These are phyloP conservation scores for Macropis europaea DNA, from an alignment of 2,888 invertebrate species.

Conservation along the genomic window DNA sequence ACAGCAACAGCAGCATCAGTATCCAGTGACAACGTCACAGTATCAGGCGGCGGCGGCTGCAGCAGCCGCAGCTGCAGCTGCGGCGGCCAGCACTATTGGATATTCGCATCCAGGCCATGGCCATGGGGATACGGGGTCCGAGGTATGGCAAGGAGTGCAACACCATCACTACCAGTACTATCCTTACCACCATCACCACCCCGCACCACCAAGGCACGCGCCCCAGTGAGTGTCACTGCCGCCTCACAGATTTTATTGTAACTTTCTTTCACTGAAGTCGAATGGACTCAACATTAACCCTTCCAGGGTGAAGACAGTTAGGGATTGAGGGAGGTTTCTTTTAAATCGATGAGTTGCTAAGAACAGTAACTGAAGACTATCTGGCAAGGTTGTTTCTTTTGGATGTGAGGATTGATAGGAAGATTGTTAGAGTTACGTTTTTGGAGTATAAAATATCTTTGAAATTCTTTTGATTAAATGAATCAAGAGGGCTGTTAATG, in stretches of 20 bases:
- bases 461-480: too few species aligned
- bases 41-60: slow-evolving; percentile 68
- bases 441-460: too few species aligned
- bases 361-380: too few species aligned
- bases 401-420: too few species aligned
- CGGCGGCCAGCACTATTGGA: slow-evolving; percentile 64
- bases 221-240: slow-evolving; percentile 83
- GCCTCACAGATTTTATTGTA: slow-evolving; percentile 73
- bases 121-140: slow-evolving; percentile 81
- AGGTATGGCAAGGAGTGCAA: slow-evolving; percentile 83
- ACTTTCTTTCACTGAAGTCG: slow-evolving; percentile 42
- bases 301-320: too few species aligned
- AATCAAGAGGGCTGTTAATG: too few species aligned
- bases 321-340: too few species aligned
- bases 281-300: neutral
- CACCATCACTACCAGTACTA: slow-evolving; percentile 85
- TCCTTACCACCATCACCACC: slow-evolving; percentile 83
- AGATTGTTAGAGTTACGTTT: too few species aligned
- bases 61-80: slow-evolving; percentile 57
- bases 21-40: slow-evolving; percentile 74
- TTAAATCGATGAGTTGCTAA: too few species aligned
- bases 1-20: slow-evolving; percentile 72
- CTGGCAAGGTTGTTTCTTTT: too few species aligned
- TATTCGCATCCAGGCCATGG: slow-evolving; percentile 78
- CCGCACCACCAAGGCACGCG: slow-evolving; percentile 80